Percentiles rank a stretch among this genome's conserved stretches.
These are phyloP conservation scores for Clangula hyemalis DNA, from an alignment of 2,797 vertebrate genomes.

Conservation along the genomic window DNA sequence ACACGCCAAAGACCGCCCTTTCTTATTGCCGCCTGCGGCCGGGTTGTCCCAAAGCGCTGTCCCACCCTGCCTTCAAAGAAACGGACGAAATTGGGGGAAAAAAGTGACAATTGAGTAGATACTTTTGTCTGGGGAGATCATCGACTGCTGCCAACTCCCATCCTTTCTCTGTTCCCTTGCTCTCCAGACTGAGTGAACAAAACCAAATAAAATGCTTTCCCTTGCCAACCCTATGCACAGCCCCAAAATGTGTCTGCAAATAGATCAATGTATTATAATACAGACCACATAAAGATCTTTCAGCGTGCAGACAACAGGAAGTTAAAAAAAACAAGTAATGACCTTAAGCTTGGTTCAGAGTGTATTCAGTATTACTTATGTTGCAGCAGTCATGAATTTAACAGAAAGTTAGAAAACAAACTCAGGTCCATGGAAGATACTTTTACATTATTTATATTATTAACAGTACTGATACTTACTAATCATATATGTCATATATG, in stretches of 20 bases:
- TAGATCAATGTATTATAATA: background rate
- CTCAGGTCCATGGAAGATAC: background rate
- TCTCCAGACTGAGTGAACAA: background rate
- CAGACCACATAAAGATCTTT: background rate
- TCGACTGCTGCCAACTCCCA: fast-evolving
- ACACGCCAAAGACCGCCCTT: background rate
- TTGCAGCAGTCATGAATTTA: background rate
- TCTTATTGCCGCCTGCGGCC: background rate
- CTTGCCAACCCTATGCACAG: background rate
- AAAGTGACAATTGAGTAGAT: background rate
- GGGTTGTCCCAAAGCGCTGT: background rate
- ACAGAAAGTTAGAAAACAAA: background rate
- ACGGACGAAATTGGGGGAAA: background rate
- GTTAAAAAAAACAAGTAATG: fast-evolving
- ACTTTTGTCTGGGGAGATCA: background rate
- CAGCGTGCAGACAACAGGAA: background rate
- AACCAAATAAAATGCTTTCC: background rate
- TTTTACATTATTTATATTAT: no score
- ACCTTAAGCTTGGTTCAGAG: background rate
- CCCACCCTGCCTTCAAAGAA: background rate
- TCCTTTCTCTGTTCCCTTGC: background rate
- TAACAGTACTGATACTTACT: no score
- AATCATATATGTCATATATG: no score
- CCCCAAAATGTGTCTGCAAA: background rate
- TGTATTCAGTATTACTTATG: background rate